phyloP scores from a whole-genome alignment of 2,113 vertebrate species.

The Dasyurus viverrinus region DNA sequence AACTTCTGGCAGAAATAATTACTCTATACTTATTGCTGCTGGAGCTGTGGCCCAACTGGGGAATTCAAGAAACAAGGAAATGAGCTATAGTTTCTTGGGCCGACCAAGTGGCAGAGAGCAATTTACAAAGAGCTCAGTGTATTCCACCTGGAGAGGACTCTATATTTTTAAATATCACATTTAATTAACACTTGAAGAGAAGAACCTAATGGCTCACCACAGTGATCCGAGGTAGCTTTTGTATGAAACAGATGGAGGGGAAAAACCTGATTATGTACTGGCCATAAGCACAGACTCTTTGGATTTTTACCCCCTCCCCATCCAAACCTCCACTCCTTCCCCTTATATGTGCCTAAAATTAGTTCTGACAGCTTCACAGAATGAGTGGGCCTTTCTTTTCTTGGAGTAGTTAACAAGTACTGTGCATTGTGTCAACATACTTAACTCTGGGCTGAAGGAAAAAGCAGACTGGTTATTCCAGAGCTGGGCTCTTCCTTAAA shows the following conservation, averaged over 20 bases:
- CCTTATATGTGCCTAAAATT: slow-evolving; percentile 64
- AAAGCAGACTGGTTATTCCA: slow-evolving; percentile 3
- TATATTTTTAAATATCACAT: slow-evolving; percentile 57
- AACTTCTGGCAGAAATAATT: slow-evolving; percentile 71
- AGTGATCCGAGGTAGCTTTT: slow-evolving; percentile 60
- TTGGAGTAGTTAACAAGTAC: slow-evolving; percentile 34
- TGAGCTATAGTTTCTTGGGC: neutral
- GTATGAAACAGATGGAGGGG: slow-evolving; percentile 46
- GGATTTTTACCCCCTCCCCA: slow-evolving; percentile 37
- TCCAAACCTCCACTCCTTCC: neutral
- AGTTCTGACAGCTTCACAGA: slow-evolving; percentile 73
- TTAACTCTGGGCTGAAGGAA: neutral
- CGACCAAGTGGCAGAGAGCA: neutral
- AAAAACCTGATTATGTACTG: slow-evolving; percentile 51
- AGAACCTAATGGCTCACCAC: slow-evolving; percentile 49
- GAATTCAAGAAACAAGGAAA: neutral
- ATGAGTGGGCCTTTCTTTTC: slow-evolving; percentile 66
- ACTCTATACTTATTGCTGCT: slow-evolving; percentile 65
- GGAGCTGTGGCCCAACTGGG: slow-evolving; percentile 52
- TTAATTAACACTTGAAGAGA: slow-evolving; percentile 60
- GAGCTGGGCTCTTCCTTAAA: neutral
- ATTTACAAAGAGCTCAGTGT: slow-evolving; percentile 45
- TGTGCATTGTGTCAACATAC: slow-evolving; percentile 43
- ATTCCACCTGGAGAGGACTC: slow-evolving; percentile 53
- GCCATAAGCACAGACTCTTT: slow-evolving; percentile 60